Conservation (phyloP, 2,888 invertebrate genomes). For the Drosophila yooni region DNA sequence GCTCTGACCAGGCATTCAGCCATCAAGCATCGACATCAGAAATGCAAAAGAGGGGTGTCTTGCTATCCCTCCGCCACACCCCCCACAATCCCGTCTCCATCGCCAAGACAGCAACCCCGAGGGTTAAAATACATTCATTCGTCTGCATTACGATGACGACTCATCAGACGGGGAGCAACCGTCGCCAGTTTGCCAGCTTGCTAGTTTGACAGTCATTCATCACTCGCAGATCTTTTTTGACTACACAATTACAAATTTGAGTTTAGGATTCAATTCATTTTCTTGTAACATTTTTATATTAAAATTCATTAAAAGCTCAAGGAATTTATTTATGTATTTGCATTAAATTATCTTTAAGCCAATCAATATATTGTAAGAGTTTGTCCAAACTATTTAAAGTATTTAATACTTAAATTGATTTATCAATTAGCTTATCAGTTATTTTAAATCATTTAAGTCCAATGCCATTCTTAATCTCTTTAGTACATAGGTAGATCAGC, state of each 20-base stretch:
- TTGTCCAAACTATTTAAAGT: background rate
- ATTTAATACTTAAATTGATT: background rate
- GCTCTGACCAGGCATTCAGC: constrained; percentile 28
- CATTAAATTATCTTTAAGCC: background rate
- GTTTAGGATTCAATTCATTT: background rate
- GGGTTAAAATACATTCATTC: constrained; percentile 7
- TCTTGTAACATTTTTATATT: background rate
- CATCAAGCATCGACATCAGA: constrained; percentile 38
- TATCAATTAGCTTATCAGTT: background rate
- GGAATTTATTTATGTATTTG: background rate
- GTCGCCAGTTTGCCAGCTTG: constrained; percentile 28
- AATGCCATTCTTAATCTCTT: background rate
- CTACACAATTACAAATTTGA: constrained; percentile 22
- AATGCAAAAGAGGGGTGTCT: background rate
- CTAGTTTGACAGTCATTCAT: constrained; percentile 40
- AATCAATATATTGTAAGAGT: background rate
- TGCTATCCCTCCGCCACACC: background rate
- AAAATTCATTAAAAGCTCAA: background rate
- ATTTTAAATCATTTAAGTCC: background rate
- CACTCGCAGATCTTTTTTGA: constrained; percentile 37
- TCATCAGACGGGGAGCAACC: constrained; percentile 36
- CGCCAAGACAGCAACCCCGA: background rate
- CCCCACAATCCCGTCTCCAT: background rate
- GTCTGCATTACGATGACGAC: constrained; percentile 69
- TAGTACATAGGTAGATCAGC: background rate